Conservation (phyloP, 2,888 invertebrate species). For the Nineta flava region DNA sequence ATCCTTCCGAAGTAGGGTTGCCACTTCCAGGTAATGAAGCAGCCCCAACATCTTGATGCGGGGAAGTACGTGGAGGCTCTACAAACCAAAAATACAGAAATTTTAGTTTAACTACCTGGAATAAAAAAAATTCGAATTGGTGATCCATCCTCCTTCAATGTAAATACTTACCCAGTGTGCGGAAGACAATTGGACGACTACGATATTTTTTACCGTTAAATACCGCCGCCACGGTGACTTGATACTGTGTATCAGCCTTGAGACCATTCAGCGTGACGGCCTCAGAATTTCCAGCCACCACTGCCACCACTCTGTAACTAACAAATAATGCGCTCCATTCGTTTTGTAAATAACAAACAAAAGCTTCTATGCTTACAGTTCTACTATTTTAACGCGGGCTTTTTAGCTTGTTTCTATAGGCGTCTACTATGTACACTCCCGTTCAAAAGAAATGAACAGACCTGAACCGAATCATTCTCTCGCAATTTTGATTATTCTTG, state of each 20-base stretch:
- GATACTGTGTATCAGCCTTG: conserved; percentile 76
- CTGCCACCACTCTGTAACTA: conserved; percentile 90
- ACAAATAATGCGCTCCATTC: conserved; percentile 22
- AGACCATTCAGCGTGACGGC: conserved; percentile 69
- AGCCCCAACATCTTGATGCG: conserved; percentile 53
- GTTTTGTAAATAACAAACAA: conserved; percentile 5
- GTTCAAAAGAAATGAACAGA: no score
- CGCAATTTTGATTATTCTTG: no score
- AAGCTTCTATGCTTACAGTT: no score
- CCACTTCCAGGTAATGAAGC: conserved; percentile 24
- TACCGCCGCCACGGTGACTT: conserved; percentile 71
- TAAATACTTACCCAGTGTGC: conserved; percentile 59
- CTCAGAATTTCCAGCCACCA: conserved; percentile 78
- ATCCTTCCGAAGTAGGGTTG: conserved; percentile 23
- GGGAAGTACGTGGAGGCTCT: conserved; percentile 66
- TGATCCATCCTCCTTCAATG: no score
- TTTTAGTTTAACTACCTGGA: neutral
- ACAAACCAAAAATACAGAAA: conserved; percentile 19
- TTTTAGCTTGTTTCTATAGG: no score
- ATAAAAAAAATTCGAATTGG: neutral
- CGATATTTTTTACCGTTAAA: conserved; percentile 68
- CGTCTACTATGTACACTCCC: no score
- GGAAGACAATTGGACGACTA: conserved; percentile 78
- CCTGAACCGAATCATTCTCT: no score
- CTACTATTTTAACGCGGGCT: no score